Evolutionary conservation across 2,888 invertebrate genomes (phyloP).

Genomic region (Cyclophora albipunctata): DNA sequence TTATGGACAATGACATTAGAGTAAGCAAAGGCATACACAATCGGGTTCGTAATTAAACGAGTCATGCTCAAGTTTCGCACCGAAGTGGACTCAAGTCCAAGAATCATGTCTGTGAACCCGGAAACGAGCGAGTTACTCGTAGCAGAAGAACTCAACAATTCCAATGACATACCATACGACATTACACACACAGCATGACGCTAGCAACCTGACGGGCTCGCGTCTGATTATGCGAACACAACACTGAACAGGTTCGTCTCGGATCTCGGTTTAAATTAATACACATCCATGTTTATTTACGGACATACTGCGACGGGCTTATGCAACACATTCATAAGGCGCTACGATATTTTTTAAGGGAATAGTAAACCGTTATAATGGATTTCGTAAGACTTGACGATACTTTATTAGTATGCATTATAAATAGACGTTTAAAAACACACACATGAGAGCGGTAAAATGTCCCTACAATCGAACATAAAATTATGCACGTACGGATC

Average conservation of each 20-base stretch:
- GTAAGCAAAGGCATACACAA: background rate
- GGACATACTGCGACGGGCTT: constrained; percentile 31
- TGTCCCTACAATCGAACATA: constrained; percentile 6
- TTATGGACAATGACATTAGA: no score
- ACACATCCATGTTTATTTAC: constrained; percentile 30
- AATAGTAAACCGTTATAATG: background rate
- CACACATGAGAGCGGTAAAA: no score
- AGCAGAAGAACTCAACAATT: constrained; percentile 50
- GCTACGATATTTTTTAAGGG: no score
- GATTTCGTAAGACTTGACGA: constrained; percentile 11
- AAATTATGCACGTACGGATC: constrained; percentile 24
- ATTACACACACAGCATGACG: constrained; percentile 29
- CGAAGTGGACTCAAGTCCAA: background rate
- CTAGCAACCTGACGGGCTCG: constrained; percentile 41
- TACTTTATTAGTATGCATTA: constrained; percentile 4
- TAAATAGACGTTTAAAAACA: no score
- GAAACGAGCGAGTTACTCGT: constrained; percentile 14
- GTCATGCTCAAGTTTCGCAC: no score
- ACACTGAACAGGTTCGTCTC: constrained; percentile 45
- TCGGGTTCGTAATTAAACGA: background rate
- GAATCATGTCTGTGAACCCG: constrained; percentile 17
- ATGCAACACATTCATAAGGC: constrained; percentile 11
- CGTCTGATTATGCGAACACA: constrained; percentile 38
- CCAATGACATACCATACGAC: constrained; percentile 32
- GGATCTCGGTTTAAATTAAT: constrained; percentile 5